Evolutionary conservation across 2,888 invertebrate genomes (phyloP), one percentile per base, ranked within the genome.

Genomic region (Ochropleura plecta): DNA sequence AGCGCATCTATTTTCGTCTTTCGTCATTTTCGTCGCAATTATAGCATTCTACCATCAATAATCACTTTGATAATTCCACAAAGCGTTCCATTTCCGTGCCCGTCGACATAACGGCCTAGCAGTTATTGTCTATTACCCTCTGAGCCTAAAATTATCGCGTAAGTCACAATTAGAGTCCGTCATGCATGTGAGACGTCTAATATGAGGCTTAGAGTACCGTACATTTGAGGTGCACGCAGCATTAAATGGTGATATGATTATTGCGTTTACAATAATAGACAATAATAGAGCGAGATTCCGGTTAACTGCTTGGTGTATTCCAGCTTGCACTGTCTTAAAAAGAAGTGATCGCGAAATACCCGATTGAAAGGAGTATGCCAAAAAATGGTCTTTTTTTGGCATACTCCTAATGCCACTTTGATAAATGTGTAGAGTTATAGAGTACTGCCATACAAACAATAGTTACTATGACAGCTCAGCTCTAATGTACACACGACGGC

Each of bases 151-250:
- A 83, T 91, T 91, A 91, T 88, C 86, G 81, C 82, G 78, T 85
- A 83, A 84, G 82, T 81, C 82, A 86, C 88, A 92, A 93, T 93
- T 91, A 92, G 86, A 83, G 73, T 75, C 82, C 84, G 88, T 85
- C 86, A 89, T 87, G 90, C 90, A 86, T 88, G 87, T 83, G 82
- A 83, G 83, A 74, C 75, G 70, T 76, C 86, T 90, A 90, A 90
- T 91, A 83, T 83, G 71, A 65, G 79, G 65, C 71, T 80, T 69
- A 85, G 73, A 76, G 82, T 88, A 89, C 91, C 87, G 90, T 90
- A 88, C 74, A 70, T 75, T 75, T 71, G 48, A 64, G 76, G 63
- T 71, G 64, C 65, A 64, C 42, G 59, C 30, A 73, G 48, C 49
- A n/a, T 57, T 57, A 55, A 73, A 71, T 48, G 48, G 49, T 78